Evolutionary conservation across 2,888 invertebrate genomes (phyloP).

Genomic region (Tineola bisselliella): DNA sequence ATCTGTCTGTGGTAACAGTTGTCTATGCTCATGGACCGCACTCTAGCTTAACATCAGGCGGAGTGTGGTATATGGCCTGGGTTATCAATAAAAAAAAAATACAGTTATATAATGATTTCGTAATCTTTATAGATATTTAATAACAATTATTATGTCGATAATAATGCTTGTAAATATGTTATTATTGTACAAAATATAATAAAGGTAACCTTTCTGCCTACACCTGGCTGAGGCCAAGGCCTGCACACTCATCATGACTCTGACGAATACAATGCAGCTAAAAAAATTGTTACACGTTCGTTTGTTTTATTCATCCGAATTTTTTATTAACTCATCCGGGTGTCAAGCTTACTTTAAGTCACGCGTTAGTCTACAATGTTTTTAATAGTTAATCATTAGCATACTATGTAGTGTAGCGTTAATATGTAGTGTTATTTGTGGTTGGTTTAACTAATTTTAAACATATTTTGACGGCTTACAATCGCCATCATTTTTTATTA

Average conservation of each 20-base stretch:
- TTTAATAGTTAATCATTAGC: too few relatives aligned
- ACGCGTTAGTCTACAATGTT: too few relatives aligned
- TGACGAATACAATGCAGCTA: not conserved
- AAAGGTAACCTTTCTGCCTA: not conserved
- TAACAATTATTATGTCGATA: not conserved
- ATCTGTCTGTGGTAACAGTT: too few relatives aligned
- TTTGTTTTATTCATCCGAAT: not conserved
- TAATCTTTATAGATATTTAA: too few relatives aligned
- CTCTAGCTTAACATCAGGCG: not conserved
- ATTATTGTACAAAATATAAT: not conserved
- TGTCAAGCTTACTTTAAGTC: too few relatives aligned
- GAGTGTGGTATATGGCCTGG: not conserved
- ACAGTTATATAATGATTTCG: too few relatives aligned
- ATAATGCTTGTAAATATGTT: not conserved
- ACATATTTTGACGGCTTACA: too few relatives aligned
- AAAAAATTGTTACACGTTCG: not conserved
- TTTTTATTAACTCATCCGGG: not conserved
- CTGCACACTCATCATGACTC: not conserved
- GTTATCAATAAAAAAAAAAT: too few relatives aligned
- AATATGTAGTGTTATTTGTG: too few relatives aligned
- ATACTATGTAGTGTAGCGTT: too few relatives aligned
- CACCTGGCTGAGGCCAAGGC: not conserved
- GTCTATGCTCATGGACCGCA: not conserved
- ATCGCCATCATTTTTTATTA: too few relatives aligned
- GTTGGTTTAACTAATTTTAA: too few relatives aligned